Evolutionary conservation across 2,113 vertebrate species (phyloP), one percentile per base, ranked within the genome.

Genomic region (Orthochromis indermauri): DNA sequence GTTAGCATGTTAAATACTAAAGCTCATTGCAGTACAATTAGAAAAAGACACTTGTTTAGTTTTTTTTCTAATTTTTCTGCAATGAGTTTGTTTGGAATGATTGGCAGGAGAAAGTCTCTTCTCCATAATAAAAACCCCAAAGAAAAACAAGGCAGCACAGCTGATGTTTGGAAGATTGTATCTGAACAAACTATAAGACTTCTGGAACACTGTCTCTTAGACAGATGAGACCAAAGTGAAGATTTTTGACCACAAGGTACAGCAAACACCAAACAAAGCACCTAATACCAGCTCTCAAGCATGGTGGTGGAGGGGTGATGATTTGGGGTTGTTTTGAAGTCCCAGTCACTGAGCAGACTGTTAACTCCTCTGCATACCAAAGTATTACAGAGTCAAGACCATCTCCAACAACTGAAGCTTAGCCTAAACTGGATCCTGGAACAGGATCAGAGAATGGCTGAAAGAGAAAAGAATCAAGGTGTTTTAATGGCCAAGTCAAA

Each of bases 121-220:
- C 14, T 59, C 26, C 26, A 5, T 59, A 1, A 19, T 2, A 54
- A 24, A 24, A 26, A 0, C 0, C n/a, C 13, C 24, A 63, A 63
- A 4, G 16, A 63, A 63, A n/a, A 35, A n/a, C 17, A 66, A 35
- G 31, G 31, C 31, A 66, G 61, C 61, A 66, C 61, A 37, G 31
- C 31, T 66, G 1, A 37, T 17, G 31, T 66, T 66, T 68, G 4
- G 19, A 68, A 68, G 11, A 40, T 68, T 40, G 63, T 13, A 9
- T 68, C n/a, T 24, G 35, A 68, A 40, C 63, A 68, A 68, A 68
- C 35, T 40, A 40, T 5, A 68, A 40, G 11, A 40, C 63, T 21
- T 24, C 63, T 68, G 0, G 63, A 40, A 21, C n/a, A 68, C 11
- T 5, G 19, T 68, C 35, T n/a, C 35, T 68, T 68, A 40, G 35